phyloP scores from a whole-genome alignment of 2,797 vertebrate genomes.

The Sebastes flavidus region DNA sequence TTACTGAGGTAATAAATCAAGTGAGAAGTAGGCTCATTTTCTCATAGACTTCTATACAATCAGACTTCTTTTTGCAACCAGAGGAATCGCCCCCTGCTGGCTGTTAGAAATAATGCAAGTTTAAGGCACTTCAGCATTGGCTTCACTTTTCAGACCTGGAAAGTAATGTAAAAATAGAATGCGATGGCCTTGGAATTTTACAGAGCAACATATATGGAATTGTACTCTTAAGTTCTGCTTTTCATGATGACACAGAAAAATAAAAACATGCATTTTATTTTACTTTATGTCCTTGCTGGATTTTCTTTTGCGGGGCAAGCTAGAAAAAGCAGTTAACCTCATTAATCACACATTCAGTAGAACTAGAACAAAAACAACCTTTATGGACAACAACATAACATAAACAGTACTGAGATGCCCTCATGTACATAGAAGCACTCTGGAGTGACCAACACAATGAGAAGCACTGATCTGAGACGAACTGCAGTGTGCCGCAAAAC shows the following conservation, averaged over 20 bases:
- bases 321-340: not conserved
- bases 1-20: too few species aligned
- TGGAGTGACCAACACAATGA: slow-evolving; percentile 6
- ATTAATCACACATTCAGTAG: slow-evolving; percentile 19
- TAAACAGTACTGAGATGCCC: not conserved
- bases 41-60: too few species aligned
- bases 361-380: slow-evolving; percentile 20
- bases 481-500: not conserved
- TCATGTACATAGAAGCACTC: not conserved
- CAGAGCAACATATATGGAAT: not conserved
- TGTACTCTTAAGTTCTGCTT: not conserved
- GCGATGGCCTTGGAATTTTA: not conserved
- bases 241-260: not conserved
- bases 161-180: not conserved
- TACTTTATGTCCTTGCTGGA: not conserved
- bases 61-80: too few species aligned
- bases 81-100: too few species aligned
- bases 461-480: slow-evolving; percentile 37
- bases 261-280: not conserved
- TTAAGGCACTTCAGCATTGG: too few species aligned
- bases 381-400: not conserved
- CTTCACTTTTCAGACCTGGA: too few species aligned
- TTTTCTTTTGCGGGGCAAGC: not conserved
- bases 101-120: too few species aligned
- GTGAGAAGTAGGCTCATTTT: too few species aligned